Evolutionary conservation across 2,113 vertebrate species (phyloP).

Genomic region (Panthera leo): DNA sequence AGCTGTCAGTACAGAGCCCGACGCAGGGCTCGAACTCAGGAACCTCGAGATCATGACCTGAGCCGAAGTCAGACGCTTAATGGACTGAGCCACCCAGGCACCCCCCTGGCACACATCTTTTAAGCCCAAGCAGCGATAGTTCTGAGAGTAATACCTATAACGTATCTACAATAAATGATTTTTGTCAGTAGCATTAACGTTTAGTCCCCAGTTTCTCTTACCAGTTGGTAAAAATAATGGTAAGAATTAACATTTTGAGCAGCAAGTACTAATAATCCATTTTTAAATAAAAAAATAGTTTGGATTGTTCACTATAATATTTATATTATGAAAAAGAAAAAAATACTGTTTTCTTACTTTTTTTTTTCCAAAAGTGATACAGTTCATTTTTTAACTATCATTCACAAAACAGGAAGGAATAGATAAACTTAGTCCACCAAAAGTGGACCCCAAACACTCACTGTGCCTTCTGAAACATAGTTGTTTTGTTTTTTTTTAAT

Average conservation of each 20-base stretch:
- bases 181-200: conserved; percentile 12
- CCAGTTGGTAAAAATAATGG: neutral
- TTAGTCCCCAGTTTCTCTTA: neutral
- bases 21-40: too few species aligned
- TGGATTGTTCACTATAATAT: neutral
- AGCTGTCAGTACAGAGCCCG: too few species aligned
- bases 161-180: neutral
- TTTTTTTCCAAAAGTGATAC: neutral
- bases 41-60: too few species aligned
- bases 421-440: neutral
- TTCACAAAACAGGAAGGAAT: neutral
- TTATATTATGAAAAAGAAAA: neutral
- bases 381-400: neutral
- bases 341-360: neutral
- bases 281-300: neutral
- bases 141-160: neutral
- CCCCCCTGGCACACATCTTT: neutral
- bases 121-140: neutral
- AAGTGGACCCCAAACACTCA: neutral
- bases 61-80: too few species aligned
- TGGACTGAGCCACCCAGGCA: too few species aligned
- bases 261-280: neutral
- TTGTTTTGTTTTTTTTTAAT: neutral
- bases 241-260: neutral
- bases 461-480: neutral